Conservation (phyloP, 2,888 invertebrate genomes). For the Phengaris alcon region DNA sequence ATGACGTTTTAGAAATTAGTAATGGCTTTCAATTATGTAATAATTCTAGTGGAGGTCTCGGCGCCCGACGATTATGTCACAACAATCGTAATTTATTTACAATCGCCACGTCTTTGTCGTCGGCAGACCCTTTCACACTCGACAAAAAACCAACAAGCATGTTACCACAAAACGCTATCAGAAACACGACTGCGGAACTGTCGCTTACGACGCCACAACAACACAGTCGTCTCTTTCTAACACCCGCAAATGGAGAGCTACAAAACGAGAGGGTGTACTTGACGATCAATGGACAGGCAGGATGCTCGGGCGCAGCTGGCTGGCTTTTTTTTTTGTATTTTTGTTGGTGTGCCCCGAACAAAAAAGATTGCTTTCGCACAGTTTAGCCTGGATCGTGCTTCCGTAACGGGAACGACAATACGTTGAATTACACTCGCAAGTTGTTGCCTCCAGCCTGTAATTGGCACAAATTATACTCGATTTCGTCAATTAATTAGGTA, state of each 20-base stretch:
- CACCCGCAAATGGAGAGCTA: conserved; percentile 43
- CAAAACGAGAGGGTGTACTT: conserved; percentile 51
- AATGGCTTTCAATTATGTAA: conserved; percentile 34
- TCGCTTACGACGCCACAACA: conserved; percentile 45
- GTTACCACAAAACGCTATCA: conserved; percentile 60
- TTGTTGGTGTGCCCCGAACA: conserved; percentile 52
- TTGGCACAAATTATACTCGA: conserved; percentile 55
- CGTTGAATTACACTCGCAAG: conserved; percentile 55
- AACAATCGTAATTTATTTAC: conserved; percentile 65
- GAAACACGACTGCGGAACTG: conserved; percentile 62
- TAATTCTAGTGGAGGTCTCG: conserved; percentile 32
- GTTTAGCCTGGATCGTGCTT: conserved; percentile 62
- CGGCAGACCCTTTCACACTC: conserved; percentile 51
- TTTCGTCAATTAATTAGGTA: conserved; percentile 50
- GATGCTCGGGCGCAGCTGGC: conserved; percentile 76
- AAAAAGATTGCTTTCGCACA: conserved; percentile 73
- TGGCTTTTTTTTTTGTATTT: conserved; percentile 64
- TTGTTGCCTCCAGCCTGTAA: conserved; percentile 47
- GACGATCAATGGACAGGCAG: conserved; percentile 71
- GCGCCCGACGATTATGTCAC: conserved; percentile 42
- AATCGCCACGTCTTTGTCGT: conserved; percentile 52
- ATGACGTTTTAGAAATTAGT: conserved; percentile 34
- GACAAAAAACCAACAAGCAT: conserved; percentile 57
- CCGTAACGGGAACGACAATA: conserved; percentile 66
- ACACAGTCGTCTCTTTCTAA: conserved; percentile 52